Percentiles rank a stretch among this genome's conserved stretches.
Evolutionary conservation across 2,797 vertebrate species (phyloP).

Genomic region (Coreius guichenoti): DNA sequence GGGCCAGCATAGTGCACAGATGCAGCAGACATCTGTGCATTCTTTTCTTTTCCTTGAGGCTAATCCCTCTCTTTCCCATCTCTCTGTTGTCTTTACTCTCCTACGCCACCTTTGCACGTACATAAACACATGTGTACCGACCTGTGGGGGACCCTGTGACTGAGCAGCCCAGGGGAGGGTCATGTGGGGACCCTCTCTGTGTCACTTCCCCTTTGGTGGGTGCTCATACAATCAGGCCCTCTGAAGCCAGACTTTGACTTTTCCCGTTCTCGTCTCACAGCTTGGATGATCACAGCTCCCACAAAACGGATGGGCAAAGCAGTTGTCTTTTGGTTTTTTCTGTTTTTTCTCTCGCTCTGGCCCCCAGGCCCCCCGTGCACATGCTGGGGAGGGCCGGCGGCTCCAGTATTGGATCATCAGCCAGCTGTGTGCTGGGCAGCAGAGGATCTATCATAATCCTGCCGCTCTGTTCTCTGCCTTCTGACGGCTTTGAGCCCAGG

Average conservation of each 20-base stretch:
- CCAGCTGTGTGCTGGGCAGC: constrained; percentile 86
- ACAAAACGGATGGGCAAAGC: constrained; percentile 72
- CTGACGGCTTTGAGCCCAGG: constrained; percentile 76
- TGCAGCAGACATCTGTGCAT: constrained; percentile 68
- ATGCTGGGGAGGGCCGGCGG: constrained; percentile 73
- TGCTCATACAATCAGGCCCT: constrained; percentile 66
- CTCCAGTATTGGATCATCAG: constrained; percentile 86
- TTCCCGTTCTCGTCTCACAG: constrained; percentile 67
- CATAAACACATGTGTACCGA: constrained; percentile 38
- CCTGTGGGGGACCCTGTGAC: constrained; percentile 39
- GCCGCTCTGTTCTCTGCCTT: constrained; percentile 79
- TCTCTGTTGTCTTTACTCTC: constrained; percentile 46
- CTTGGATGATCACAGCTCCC: constrained; percentile 73
- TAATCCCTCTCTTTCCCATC: constrained; percentile 53
- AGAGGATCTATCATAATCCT: constrained; percentile 84
- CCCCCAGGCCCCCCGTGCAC: constrained; percentile 75
- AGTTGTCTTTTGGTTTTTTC: constrained; percentile 64
- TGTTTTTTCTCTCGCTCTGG: constrained; percentile 53
- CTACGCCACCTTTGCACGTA: constrained; percentile 21
- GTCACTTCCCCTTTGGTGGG: constrained; percentile 64
- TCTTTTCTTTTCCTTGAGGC: constrained; percentile 62
- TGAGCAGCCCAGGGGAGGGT: background rate
- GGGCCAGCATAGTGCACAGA: constrained; percentile 62
- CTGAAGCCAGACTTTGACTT: constrained; percentile 73
- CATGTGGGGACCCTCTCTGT: constrained; percentile 29